Base-by-base conservation (phyloP, 2,888 invertebrate genomes). In the Neoaliturus tenellus region DNA sequence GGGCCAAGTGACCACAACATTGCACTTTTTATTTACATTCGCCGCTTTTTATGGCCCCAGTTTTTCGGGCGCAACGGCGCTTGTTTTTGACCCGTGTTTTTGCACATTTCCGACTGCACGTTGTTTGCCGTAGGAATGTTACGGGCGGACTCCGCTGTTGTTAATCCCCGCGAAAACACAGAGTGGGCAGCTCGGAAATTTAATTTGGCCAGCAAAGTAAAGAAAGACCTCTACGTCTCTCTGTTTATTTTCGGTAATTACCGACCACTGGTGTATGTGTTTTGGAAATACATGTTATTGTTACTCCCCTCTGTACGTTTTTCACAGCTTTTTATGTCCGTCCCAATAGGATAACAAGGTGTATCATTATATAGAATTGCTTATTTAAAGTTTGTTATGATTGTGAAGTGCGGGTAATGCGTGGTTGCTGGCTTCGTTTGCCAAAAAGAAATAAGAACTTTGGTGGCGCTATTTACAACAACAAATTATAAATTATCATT, bases 21-120 rank as follows among this genome's bases (percentile, higher is more conserved):
- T 31, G 78, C 78, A 78, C 55, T 78, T 78, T 78, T 78, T 78
- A 78, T 78, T 75, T 75, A 75, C 73, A 75, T 39, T 75, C 17
- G 23, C 73, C 41, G 41, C 28, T 75, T 75, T 71, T 39, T 44
- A 62, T 20, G 28, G 23, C 31, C 75, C 55, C 33, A 23, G 55
- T 78, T 78, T 75, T 78, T 75, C 75, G 55, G 73, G 44, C 33
- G 51, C 75, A 5, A 25, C 73, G 25, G 33, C 78, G 31, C 75
- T 23, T 41, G 75, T 75, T 75, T 78, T 78, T 78, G 78, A 35
- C 33, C 55, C 78, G 33, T 55, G 78, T 78, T 78, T 78, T 78
- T 78, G 55, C 78, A 3, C 78, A 35, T 55, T 31, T 5, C 41
- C 44, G 44, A n/a, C 20, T 23, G 71, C 71, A 41, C 71, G 3